Conservation (phyloP, 2,888 invertebrate species). For the Drosophila eohydei region DNA sequence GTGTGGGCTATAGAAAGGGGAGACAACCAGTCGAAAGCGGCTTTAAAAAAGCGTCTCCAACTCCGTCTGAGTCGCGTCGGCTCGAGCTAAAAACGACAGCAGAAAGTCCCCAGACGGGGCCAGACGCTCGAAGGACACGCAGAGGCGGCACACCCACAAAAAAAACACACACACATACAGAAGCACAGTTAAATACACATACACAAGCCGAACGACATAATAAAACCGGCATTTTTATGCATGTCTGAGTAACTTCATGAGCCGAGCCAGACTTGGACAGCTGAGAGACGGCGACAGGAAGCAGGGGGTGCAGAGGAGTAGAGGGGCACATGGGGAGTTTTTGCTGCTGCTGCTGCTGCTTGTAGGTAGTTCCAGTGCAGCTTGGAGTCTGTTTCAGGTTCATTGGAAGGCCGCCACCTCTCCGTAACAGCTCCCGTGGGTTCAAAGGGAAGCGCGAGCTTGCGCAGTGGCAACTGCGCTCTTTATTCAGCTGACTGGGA, state of each 20-base stretch:
- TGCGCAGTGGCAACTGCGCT: conserved; percentile 49
- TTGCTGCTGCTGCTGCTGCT: conserved; percentile 14
- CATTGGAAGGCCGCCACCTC: conserved; percentile 54
- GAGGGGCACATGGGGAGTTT: conserved; percentile 14
- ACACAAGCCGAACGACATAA: conserved; percentile 68
- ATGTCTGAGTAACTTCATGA: conserved; percentile 79
- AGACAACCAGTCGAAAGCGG: conserved; percentile 19
- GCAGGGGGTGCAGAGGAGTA: not conserved
- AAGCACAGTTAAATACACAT: conserved; percentile 4
- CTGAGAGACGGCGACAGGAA: not conserved
- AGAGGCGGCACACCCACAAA: conserved; percentile 51
- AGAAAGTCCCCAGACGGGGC: conserved; percentile 43
- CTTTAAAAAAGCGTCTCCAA: conserved; percentile 52
- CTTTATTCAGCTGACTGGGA: conserved; percentile 58
- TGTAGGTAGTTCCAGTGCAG: conserved; percentile 49
- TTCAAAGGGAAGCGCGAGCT: conserved; percentile 38
- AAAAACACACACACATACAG: conserved; percentile 18
- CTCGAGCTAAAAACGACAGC: conserved; percentile 34
- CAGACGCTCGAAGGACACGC: conserved; percentile 64
- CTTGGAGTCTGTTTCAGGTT: conserved; percentile 65
- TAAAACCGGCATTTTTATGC: conserved; percentile 81
- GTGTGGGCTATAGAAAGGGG: not conserved
- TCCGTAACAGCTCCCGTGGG: conserved; percentile 49
- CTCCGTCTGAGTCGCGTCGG: conserved; percentile 40
- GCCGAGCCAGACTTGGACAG: conserved; percentile 55